Conservation (phyloP, 2,888 invertebrate species). For the Lasioglossum leucozonium region DNA sequence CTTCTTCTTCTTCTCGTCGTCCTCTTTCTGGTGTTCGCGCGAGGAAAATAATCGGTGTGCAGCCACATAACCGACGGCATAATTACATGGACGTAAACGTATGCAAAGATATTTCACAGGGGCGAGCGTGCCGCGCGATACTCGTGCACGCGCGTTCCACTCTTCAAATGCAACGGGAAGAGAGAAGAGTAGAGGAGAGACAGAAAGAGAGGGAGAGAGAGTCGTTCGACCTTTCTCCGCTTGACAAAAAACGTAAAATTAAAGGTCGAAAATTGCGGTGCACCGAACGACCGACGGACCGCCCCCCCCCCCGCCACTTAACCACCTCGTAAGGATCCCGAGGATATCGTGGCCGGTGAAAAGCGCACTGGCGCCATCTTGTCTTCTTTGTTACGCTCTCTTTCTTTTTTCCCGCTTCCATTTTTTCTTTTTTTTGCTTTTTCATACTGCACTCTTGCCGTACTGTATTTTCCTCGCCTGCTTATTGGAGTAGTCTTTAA, state of each 20-base stretch:
- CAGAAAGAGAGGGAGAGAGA: background rate
- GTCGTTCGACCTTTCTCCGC: background rate
- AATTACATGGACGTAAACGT: constrained; percentile 44
- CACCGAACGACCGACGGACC: constrained; percentile 13
- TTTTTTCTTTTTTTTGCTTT: background rate
- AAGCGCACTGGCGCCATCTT: constrained; percentile 21
- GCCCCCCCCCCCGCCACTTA: constrained; percentile 34
- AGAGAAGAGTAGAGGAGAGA: background rate
- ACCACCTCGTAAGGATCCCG: constrained; percentile 34
- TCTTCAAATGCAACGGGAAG: background rate
- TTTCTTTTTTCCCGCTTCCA: background rate
- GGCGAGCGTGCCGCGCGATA: constrained; percentile 1
- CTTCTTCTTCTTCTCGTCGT: background rate
- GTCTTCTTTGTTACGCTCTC: background rate
- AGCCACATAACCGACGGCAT: constrained; percentile 26
- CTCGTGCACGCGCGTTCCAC: constrained; percentile 6
- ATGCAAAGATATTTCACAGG: constrained; percentile 44
- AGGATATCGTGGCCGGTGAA: constrained; percentile 12
- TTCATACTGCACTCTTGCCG: background rate
- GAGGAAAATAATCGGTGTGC: constrained; percentile 40
- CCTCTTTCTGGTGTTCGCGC: background rate
- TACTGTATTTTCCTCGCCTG: background rate
- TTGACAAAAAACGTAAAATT: constrained; percentile 38
- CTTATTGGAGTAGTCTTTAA: constrained; percentile 2
- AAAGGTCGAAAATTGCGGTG: constrained; percentile 43